A percentile compares a stretch with the other conserved stretches of the same genome.
phyloP scores from a whole-genome alignment of 2,113 vertebrate species.

The Bos javanicus region DNA sequence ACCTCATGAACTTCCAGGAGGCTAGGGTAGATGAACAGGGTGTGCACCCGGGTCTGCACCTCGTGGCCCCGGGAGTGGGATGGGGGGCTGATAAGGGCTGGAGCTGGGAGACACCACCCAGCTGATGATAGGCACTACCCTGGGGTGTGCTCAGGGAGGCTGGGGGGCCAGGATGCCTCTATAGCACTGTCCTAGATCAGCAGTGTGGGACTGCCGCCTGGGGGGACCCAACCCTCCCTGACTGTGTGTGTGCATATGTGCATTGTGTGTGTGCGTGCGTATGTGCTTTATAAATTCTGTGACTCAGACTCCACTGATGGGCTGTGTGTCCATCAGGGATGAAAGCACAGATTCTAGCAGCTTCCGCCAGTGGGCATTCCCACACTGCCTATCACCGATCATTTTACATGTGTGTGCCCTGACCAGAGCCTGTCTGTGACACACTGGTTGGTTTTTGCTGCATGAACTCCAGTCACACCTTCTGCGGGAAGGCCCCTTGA shows the following conservation, averaged over 20 bases:
- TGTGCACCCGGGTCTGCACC: not conserved
- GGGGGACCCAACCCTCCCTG: not conserved
- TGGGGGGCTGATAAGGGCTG: not conserved
- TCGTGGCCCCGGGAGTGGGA: not conserved
- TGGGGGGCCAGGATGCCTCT: not conserved
- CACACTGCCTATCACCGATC: not conserved
- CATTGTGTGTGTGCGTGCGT: not conserved
- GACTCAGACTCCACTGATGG: not conserved
- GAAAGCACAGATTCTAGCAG: not conserved
- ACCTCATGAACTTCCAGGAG: not conserved
- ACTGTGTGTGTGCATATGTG: not conserved
- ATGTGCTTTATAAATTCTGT: not conserved
- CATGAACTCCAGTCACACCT: not conserved
- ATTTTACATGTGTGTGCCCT: not conserved
- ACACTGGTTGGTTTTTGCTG: not conserved
- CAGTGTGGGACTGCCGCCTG: not conserved
- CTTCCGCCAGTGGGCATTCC: accelerated
- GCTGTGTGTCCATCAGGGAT: not conserved
- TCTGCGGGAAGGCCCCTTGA: not conserved
- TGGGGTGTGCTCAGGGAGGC: not conserved
- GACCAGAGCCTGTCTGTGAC: not conserved
- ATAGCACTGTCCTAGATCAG: not conserved
- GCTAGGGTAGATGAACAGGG: no score
- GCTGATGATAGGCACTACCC: not conserved
- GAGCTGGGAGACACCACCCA: not conserved